Conservation (phyloP, 2,113 vertebrate species). For the Paramormyrops kingsleyae region DNA sequence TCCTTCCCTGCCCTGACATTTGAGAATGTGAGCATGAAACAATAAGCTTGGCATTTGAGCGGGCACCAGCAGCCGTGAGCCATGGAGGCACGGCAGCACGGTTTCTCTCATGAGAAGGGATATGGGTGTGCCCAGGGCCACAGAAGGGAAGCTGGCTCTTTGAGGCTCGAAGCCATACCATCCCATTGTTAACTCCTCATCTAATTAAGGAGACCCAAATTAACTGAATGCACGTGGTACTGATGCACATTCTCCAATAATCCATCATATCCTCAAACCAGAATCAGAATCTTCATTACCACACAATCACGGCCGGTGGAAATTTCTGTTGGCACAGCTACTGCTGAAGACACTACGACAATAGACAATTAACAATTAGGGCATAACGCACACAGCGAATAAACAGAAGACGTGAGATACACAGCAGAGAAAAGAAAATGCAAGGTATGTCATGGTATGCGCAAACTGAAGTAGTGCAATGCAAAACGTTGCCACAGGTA, state of each 20-base stretch:
- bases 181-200: neutral
- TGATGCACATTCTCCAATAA: neutral
- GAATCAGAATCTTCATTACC: neutral
- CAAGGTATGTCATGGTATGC: neutral
- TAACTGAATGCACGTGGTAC: neutral
- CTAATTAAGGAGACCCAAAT: neutral
- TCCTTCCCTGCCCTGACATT: slow-evolving; percentile 9
- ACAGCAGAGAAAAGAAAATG: neutral
- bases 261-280: neutral
- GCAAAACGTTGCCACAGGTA: neutral
- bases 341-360: neutral
- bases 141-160: neutral
- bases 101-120: neutral
- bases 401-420: neutral
- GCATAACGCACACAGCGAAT: neutral
- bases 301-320: neutral
- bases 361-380: neutral
- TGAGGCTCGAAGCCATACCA: neutral
- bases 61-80: neutral
- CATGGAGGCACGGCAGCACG: neutral
- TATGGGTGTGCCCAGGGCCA: neutral
- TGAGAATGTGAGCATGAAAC: slow-evolving; percentile 7
- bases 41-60: slow-evolving; percentile 16
- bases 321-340: neutral
- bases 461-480: neutral